Evolutionary conservation across 2,888 invertebrate genomes (phyloP).

Genomic region (Eugnorisma glareosa): DNA sequence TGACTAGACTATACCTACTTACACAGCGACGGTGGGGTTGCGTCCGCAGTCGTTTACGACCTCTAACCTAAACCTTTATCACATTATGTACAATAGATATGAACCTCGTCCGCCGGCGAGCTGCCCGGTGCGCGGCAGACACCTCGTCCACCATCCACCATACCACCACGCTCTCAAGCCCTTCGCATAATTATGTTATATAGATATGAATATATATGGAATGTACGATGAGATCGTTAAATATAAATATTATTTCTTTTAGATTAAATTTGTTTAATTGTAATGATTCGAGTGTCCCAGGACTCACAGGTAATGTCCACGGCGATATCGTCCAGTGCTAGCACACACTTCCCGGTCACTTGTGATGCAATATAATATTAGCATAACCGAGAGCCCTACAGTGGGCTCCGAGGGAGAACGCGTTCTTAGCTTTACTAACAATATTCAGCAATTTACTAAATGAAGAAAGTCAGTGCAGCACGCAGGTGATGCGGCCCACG

Average conservation of each 20-base stretch:
- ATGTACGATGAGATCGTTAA: constrained; percentile 46
- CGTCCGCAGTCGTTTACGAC: constrained; percentile 56
- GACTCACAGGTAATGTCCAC: constrained; percentile 3
- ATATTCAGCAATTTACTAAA: constrained; percentile 16
- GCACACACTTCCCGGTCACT: constrained; percentile 33
- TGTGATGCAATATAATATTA: constrained; percentile 8
- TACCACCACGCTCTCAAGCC: not conserved
- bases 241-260: constrained; percentile 29
- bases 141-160: not conserved
- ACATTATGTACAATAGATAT: constrained; percentile 64
- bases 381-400: constrained; percentile 30
- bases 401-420: constrained; percentile 20
- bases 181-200: constrained; percentile 11
- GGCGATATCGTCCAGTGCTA: constrained; percentile 11
- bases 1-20: constrained; percentile 6
- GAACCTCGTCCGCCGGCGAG: constrained; percentile 20
- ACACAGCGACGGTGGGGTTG: constrained; percentile 40
- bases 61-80: constrained; percentile 43
- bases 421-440: constrained; percentile 9
- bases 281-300: constrained; percentile 15
- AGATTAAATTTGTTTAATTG: constrained; percentile 14
- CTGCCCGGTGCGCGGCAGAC: not conserved
- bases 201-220: constrained; percentile 46
- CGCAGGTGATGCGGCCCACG: not conserved
- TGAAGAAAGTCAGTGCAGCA: not conserved